These are phyloP conservation scores for Monopterus albus DNA, from an alignment of 2,113 vertebrate species.

Conservation along the genomic window DNA sequence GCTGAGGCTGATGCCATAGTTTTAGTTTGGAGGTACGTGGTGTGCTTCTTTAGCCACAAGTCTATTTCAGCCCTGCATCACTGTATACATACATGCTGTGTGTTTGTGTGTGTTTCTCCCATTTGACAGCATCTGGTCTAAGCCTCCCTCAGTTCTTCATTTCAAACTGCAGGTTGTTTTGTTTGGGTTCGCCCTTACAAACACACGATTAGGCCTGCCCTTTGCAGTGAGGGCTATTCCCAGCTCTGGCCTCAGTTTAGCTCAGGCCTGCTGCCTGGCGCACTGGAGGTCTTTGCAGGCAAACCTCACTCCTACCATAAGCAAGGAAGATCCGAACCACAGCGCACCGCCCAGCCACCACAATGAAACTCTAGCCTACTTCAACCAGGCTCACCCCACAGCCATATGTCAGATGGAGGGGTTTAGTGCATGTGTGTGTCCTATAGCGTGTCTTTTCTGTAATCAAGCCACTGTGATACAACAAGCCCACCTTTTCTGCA, in stretches of 20 bases:
- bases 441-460: slow-evolving; percentile 34
- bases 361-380: slow-evolving; percentile 73
- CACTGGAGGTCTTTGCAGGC: slow-evolving; percentile 77
- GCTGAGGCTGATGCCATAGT: slow-evolving; percentile 41
- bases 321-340: slow-evolving; percentile 74
- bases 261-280: slow-evolving; percentile 75
- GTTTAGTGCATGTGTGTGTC: slow-evolving; percentile 45
- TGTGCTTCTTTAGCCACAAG: slow-evolving; percentile 53
- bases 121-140: slow-evolving; percentile 65
- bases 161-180: slow-evolving; percentile 76
- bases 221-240: slow-evolving; percentile 71
- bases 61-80: slow-evolving; percentile 68
- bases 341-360: slow-evolving; percentile 74
- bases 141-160: slow-evolving; percentile 51
- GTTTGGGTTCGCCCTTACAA: slow-evolving; percentile 78
- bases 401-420: slow-evolving; percentile 59
- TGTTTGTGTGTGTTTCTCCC: slow-evolving; percentile 67
- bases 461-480: slow-evolving; percentile 55
- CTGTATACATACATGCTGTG: slow-evolving; percentile 46
- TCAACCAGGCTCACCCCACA: slow-evolving; percentile 57
- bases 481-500: slow-evolving; percentile 65
- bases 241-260: slow-evolving; percentile 65
- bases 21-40: slow-evolving; percentile 50
- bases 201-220: slow-evolving; percentile 74
- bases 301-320: slow-evolving; percentile 77